Percentiles rank a stretch among this genome's conserved stretches.
Conservation (phyloP, 2,888 invertebrate species). For the Choristoneura rosaceana region DNA sequence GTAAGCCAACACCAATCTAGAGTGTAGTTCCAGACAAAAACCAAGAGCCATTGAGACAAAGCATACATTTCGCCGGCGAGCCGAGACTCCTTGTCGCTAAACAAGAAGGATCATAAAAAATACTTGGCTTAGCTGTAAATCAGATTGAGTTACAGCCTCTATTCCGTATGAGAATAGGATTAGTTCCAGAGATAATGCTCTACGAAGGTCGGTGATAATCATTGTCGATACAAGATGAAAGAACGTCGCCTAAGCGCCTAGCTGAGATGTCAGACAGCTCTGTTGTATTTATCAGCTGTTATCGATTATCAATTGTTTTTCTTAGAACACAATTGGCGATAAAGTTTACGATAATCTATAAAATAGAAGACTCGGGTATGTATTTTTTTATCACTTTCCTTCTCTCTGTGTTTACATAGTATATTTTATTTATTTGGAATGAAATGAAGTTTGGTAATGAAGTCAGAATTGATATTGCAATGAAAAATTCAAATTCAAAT, state of each 20-base stretch:
- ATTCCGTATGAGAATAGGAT: constrained; percentile 32
- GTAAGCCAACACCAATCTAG: background rate
- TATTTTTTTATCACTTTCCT: background rate
- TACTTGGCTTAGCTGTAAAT: constrained; percentile 34
- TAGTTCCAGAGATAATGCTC: constrained; percentile 32
- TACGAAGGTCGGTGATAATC: constrained; percentile 9
- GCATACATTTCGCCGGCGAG: constrained; percentile 1
- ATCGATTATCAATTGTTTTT: constrained; percentile 28
- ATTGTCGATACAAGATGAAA: constrained; percentile 23
- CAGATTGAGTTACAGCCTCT: constrained; percentile 34
- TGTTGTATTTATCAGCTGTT: constrained; percentile 20
- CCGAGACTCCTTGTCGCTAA: constrained; percentile 19
- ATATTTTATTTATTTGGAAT: background rate
- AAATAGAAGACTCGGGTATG: background rate
- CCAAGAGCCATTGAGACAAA: constrained; percentile 2
- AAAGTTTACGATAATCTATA: background rate
- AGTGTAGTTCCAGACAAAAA: background rate
- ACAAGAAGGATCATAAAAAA: constrained; percentile 36
- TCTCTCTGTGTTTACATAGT: background rate
- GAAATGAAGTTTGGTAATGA: background rate
- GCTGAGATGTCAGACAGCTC: constrained; percentile 5
- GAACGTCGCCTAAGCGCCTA: background rate
- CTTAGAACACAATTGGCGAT: background rate
- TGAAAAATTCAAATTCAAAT: too few species aligned
- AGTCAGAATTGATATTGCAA: background rate